phyloP scores from a whole-genome alignment of 2,797 vertebrate species.

The Hephaestus fuliginosus region DNA sequence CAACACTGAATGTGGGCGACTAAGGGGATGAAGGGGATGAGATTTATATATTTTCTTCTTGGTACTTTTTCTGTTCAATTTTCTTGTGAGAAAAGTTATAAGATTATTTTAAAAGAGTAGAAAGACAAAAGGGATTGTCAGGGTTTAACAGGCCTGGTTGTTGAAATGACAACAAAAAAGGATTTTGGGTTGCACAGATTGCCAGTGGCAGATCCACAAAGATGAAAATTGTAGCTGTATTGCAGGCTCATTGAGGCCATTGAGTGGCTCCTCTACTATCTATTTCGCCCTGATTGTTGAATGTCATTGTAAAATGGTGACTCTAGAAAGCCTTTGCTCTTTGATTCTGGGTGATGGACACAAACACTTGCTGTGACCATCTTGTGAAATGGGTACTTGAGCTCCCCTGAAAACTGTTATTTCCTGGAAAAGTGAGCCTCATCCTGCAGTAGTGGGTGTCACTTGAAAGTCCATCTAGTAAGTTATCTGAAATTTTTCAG shows the following conservation, averaged over 20 bases:
- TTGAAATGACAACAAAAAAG: neutral
- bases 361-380: neutral
- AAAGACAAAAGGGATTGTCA: neutral
- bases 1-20: no score
- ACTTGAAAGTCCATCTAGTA: neutral
- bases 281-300: neutral
- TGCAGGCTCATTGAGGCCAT: neutral
- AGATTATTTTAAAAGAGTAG: neutral
- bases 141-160: neutral
- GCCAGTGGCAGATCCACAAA: neutral
- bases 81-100: neutral
- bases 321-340: neutral
- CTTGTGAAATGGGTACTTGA: neutral
- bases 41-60: neutral
- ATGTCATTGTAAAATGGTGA: neutral
- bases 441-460: neutral
- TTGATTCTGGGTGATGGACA: neutral
- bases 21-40: no score
- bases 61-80: neutral
- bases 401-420: neutral
- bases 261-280: neutral
- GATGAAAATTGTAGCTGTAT: neutral
- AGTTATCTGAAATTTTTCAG: neutral
- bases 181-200: neutral
- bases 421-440: neutral